These are phyloP conservation scores for Bettongia penicillata DNA, from an alignment of 2,113 vertebrate species.

Conservation along the genomic window DNA sequence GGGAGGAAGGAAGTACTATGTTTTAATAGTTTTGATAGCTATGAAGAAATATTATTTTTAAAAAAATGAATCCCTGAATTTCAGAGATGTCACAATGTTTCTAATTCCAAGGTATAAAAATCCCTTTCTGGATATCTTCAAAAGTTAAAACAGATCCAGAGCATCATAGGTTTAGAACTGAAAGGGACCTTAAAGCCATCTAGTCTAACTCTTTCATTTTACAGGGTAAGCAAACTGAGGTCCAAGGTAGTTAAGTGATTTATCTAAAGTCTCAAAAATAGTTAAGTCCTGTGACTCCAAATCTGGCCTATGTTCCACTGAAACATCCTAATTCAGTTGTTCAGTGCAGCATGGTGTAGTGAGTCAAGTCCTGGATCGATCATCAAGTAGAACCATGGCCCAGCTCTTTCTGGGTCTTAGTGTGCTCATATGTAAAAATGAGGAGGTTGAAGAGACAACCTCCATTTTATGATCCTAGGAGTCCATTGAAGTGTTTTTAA, in stretches of 20 bases:
- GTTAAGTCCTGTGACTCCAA: too few relatives aligned
- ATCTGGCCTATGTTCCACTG: not conserved
- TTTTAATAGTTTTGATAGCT: not conserved
- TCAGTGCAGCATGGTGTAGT: not conserved
- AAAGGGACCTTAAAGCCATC: not conserved
- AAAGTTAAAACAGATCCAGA: not conserved
- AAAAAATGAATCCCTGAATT: slow-evolving; percentile 6
- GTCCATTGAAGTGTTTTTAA: not conserved
- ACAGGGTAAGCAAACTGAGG: not conserved
- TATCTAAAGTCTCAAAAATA: too few relatives aligned
- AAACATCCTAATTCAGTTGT: not conserved
- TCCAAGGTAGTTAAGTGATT: not conserved
- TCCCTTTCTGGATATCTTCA: not conserved
- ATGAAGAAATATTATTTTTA: not conserved
- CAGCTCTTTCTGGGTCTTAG: too few relatives aligned
- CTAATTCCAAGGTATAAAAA: slow-evolving; percentile 5
- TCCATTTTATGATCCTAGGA: too few relatives aligned
- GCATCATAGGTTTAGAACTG: not conserved
- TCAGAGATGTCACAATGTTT: slow-evolving; percentile 24
- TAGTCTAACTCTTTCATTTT: not conserved
- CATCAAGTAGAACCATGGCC: not conserved
- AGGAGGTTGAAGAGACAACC: too few relatives aligned
- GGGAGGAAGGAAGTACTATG: not conserved
- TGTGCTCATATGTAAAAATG: too few relatives aligned
- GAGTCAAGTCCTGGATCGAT: not conserved